Conservation (phyloP, 2,888 invertebrate genomes). For the Cyrtodaria siliqua region DNA sequence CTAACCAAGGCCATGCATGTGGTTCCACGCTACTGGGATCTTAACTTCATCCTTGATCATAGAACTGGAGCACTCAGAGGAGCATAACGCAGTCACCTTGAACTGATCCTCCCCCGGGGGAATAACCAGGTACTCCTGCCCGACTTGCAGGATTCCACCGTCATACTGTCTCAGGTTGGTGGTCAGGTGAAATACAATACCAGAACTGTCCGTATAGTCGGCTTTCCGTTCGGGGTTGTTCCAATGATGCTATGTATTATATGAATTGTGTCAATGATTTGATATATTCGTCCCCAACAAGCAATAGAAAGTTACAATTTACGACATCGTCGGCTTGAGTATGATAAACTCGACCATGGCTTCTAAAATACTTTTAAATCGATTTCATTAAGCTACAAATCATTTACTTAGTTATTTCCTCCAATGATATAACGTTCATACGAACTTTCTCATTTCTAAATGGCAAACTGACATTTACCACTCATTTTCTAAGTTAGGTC, state of each 20-base stretch:
- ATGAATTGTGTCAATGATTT: no score
- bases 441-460: no score
- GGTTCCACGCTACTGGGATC: constrained; percentile 28
- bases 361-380: no score
- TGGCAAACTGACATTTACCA: no score
- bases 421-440: no score
- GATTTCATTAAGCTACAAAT: no score
- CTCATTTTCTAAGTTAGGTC: no score
- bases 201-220: constrained; percentile 70
- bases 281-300: no score
- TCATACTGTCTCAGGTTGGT: constrained; percentile 61
- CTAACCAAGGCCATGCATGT: constrained; percentile 51
- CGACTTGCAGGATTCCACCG: constrained; percentile 66
- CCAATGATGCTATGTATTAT: constrained; percentile 77
- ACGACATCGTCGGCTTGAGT: no score
- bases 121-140: constrained; percentile 64
- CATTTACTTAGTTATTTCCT: no score
- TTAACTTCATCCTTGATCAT: constrained; percentile 27
- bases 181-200: constrained; percentile 68
- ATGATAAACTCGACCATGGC: no score
- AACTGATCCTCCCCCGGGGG: constrained; percentile 54
- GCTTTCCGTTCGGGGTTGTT: constrained; percentile 65
- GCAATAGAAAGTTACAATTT: no score
- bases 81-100: constrained; percentile 22
- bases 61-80: constrained; percentile 18